Base-by-base conservation (phyloP, 2,888 invertebrate species). In the Philhelius pedissequus region DNA sequence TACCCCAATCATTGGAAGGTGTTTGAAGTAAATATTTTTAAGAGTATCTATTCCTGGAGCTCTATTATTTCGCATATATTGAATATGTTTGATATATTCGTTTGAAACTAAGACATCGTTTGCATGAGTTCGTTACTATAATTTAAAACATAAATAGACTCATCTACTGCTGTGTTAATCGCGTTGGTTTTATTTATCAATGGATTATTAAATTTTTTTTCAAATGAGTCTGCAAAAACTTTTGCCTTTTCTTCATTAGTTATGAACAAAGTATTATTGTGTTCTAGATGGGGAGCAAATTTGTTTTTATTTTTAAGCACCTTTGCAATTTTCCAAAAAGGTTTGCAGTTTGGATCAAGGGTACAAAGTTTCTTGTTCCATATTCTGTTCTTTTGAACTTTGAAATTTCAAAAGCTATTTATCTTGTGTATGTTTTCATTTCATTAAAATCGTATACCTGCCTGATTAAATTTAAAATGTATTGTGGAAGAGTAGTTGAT, bases 381-480 rank as follows among this genome's bases (percentile, higher is more conserved):
- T 25, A n/a, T 40, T 13, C 18, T 22, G 8, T n/a, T n/a, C n/a
- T n/a, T n/a, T n/a, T n/a, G n/a, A n/a, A n/a, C n/a, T n/a, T n/a
- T n/a, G n/a, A n/a, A n/a, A n/a, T 68, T 64, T 54, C 32, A 11
- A n/a, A 18, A n/a, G 30, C 4, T 32, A 54, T 54, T 18, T 32
- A 11, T 54, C 9, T 54, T 18, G 30, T 66, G 30, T 9, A 38
- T 38, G 8, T 35, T 2, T 68, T 68, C 50, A 52, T 68, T 56
- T 54, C 54, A 43, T 69, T 40, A 11, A 69, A 69, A 43, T 69
- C 69, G 27, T 54, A 8, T 7, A 69, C 56, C 30, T 43, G 43
- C 13, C 69, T 25, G 25, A 25, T 62, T 30, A 62, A 52, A 62
- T 73, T 69, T 30, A 73, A 40, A n/a, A 73, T 62, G n/a, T 62